A percentile compares a stretch with the other conserved stretches of the same genome.
Conservation (phyloP, 2,888 invertebrate genomes). For the Agrochola lota region DNA sequence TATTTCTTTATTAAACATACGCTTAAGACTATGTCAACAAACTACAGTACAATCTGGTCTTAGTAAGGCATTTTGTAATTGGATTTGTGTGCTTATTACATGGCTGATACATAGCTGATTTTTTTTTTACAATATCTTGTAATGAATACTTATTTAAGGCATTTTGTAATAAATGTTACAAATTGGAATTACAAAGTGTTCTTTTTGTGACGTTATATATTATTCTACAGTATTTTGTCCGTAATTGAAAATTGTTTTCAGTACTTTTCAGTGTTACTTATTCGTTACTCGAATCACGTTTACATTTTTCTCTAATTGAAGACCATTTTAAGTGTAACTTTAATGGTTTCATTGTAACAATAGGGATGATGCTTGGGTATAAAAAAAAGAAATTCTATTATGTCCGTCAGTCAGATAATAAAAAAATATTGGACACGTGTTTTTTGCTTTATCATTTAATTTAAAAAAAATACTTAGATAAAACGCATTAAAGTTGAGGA, state of each 20-base stretch:
- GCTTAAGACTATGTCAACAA: slow-evolving; percentile 73
- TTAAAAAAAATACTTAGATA: no score
- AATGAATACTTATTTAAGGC: not conserved
- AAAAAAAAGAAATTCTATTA: no score
- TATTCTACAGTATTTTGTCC: no score
- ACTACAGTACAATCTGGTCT: slow-evolving; percentile 48
- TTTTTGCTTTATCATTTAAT: no score
- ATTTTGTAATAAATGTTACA: slow-evolving; percentile 13
- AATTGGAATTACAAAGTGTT: not conserved
- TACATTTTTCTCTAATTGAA: not conserved
- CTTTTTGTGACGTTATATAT: no score
- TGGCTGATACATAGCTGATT: not conserved
- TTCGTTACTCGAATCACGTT: not conserved
- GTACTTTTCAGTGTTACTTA: not conserved
- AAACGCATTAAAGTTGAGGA: no score
- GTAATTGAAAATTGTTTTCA: not conserved
- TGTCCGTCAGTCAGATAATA: no score
- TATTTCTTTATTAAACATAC: slow-evolving; percentile 62
- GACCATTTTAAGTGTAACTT: not conserved
- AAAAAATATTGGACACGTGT: no score
- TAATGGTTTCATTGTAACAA: not conserved
- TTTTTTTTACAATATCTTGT: slow-evolving; percentile 1
- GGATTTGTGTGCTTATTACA: slow-evolving; percentile 57
- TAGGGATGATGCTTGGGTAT: no score
- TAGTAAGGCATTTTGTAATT: slow-evolving; percentile 39